phyloP scores from a whole-genome alignment of 2,888 invertebrate genomes.

The Campoletis raptor region DNA sequence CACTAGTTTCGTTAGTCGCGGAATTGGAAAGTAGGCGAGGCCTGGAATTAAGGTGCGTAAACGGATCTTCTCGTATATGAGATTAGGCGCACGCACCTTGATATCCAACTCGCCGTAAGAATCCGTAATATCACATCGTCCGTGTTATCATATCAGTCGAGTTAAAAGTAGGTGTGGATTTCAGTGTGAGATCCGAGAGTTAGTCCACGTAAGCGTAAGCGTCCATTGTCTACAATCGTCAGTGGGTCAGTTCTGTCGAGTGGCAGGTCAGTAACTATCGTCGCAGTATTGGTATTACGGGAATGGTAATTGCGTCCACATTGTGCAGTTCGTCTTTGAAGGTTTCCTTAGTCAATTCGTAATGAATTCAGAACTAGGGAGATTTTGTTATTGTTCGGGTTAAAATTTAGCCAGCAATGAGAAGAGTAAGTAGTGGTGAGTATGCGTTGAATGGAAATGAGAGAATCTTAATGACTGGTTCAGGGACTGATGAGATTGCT shows the following conservation, averaged over 20 bases:
- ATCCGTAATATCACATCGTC: constrained; percentile 68
- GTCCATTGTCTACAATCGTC: constrained; percentile 50
- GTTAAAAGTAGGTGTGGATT: constrained; percentile 19
- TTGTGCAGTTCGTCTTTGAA: neutral
- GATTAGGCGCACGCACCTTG: constrained; percentile 63
- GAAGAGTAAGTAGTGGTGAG: neutral
- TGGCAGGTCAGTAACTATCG: constrained; percentile 1
- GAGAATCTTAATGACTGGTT: constrained; percentile 39
- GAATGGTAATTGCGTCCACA: neutral
- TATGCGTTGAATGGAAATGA: constrained; percentile 3
- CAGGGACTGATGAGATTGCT: constrained; percentile 39
- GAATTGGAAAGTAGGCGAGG: constrained; percentile 68
- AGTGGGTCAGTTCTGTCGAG: constrained; percentile 38
- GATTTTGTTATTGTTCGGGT: neutral
- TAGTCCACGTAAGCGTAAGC: constrained; percentile 8
- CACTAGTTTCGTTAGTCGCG: constrained; percentile 30
- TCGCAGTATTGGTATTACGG: neutral
- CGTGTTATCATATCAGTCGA: constrained; percentile 55
- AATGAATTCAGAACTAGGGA: neutral
- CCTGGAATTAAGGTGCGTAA: constrained; percentile 58
- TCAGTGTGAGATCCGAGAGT: neutral
- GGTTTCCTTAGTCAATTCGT: constrained; percentile 15
- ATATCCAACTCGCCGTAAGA: constrained; percentile 61
- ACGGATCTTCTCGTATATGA: constrained; percentile 24
- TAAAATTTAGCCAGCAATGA: neutral